Conservation (phyloP, 2,888 invertebrate genomes). For the Saturnia japonica region DNA sequence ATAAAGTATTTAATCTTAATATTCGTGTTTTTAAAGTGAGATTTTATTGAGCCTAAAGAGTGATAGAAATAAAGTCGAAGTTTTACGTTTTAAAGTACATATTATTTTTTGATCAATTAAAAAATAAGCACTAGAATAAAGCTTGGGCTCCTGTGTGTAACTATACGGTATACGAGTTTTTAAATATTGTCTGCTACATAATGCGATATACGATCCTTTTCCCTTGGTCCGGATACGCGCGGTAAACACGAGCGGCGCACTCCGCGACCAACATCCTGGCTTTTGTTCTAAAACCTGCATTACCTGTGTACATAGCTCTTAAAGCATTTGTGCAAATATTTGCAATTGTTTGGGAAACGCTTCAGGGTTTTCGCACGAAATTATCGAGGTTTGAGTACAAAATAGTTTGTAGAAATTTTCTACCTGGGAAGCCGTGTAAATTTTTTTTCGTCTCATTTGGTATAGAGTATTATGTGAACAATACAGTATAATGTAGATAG, state of each 20-base stretch:
- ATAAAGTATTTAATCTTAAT: background rate
- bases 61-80: background rate
- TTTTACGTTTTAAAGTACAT: background rate
- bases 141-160: conserved; percentile 20
- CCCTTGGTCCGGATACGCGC: conserved; percentile 48
- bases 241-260: conserved; percentile 36
- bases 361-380: conserved; percentile 1
- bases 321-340: conserved; percentile 20
- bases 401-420: background rate
- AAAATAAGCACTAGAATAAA: background rate
- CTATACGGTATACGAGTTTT: conserved; percentile 30
- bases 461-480: background rate
- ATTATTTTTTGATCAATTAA: background rate
- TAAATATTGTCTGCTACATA: conserved; percentile 34
- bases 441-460: background rate
- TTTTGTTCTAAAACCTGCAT: conserved; percentile 39
- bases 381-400: conserved; percentile 4
- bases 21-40: background rate
- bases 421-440: background rate
- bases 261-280: conserved; percentile 44
- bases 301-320: conserved; percentile 16
- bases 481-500: background rate
- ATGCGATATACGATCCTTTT: conserved; percentile 38
- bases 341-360: conserved; percentile 13
- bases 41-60: background rate